These are phyloP conservation scores for Grammomys surdaster DNA, from an alignment of 2,113 vertebrate species.

Conservation along the genomic window DNA sequence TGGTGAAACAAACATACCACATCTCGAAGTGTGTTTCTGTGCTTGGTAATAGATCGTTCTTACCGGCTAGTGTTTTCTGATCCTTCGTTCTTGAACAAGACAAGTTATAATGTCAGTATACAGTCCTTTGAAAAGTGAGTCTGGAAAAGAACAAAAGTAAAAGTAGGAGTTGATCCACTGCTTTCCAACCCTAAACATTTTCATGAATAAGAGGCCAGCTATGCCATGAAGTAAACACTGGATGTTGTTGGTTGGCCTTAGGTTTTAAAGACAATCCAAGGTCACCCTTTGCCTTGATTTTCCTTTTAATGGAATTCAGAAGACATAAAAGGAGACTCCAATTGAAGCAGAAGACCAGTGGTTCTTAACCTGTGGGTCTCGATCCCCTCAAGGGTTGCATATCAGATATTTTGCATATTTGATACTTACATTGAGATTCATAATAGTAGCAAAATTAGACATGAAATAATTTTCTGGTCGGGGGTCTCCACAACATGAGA, in stretches of 20 bases:
- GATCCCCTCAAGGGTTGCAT: no score
- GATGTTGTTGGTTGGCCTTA: neutral
- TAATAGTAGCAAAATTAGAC: no score
- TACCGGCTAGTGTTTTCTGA: neutral
- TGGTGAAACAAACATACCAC: neutral
- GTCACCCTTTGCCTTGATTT: neutral
- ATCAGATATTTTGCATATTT: no score
- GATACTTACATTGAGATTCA: no score
- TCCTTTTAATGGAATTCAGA: slow-evolving; percentile 29
- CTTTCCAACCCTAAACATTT: neutral
- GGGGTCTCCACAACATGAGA: no score
- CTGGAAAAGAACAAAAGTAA: neutral
- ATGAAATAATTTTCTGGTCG: no score
- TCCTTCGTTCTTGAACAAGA: neutral
- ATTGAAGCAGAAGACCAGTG: neutral
- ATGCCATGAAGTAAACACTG: neutral
- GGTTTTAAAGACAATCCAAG: neutral
- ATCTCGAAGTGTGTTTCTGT: slow-evolving; percentile 30
- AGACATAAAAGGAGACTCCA: neutral
- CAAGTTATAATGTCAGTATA: neutral
- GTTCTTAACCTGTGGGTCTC: no score
- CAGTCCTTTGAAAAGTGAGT: neutral
- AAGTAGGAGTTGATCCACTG: neutral
- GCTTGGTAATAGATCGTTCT: neutral
- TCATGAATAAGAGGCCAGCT: neutral